phyloP scores from a whole-genome alignment of 2,888 invertebrate genomes.

The Drosophila paramelanica region DNA sequence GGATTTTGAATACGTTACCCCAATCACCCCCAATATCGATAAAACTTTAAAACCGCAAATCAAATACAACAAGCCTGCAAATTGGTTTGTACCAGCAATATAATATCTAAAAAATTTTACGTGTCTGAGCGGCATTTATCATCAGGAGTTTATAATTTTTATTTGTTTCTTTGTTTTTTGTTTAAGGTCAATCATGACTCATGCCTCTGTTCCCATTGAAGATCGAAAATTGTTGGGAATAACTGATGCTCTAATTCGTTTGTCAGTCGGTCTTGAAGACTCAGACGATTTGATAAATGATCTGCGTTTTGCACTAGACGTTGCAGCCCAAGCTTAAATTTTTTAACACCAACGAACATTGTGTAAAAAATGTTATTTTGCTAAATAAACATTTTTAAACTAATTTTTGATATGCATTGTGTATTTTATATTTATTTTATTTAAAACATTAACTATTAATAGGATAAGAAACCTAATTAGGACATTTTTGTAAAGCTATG shows the following conservation, averaged over 20 bases:
- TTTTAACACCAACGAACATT: neutral
- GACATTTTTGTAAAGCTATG: too few species aligned
- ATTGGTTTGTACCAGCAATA: too few species aligned
- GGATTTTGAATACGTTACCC: too few species aligned
- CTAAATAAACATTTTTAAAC: too few species aligned
- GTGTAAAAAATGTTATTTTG: neutral
- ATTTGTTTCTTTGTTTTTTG: constrained; percentile 34
- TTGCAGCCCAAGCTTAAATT: constrained; percentile 71
- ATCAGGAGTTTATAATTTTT: neutral
- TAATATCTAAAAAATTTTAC: too few species aligned
- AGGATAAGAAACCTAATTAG: too few species aligned
- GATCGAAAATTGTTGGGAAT: constrained; percentile 91
- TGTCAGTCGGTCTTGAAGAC: constrained; percentile 96
- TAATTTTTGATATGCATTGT: too few species aligned
- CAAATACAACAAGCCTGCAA: too few species aligned
- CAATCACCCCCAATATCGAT: too few species aligned
- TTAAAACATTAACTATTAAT: too few species aligned
- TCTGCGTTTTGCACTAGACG: constrained; percentile 91
- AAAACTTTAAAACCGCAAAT: too few species aligned
- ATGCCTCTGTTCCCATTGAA: constrained; percentile 93
- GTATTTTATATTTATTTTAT: too few species aligned
- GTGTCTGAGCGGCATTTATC: neutral
- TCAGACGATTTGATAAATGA: constrained; percentile 93
- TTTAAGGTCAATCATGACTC: constrained; percentile 95
- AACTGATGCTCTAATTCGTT: constrained; percentile 92